Conservation (phyloP, 2,797 vertebrate genomes). For the Pseudotriccus pelzelni region DNA sequence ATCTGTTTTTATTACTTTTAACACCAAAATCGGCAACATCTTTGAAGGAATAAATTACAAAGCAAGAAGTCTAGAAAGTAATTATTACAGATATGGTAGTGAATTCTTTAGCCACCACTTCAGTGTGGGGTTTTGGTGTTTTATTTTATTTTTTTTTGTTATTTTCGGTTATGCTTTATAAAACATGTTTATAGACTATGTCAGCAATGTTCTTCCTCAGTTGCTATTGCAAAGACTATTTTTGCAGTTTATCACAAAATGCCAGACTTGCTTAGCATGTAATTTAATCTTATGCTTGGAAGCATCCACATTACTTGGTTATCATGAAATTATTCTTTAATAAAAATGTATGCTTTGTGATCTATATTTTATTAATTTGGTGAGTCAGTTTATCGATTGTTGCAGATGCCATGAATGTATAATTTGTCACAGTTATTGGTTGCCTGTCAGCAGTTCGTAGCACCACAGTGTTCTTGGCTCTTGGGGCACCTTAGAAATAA, state of each 20-base stretch:
- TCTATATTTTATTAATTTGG: constrained; percentile 75
- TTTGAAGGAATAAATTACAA: constrained; percentile 22
- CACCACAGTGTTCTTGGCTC: not conserved
- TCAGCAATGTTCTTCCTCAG: constrained; percentile 51
- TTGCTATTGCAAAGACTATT: constrained; percentile 47
- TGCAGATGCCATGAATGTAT: constrained; percentile 45
- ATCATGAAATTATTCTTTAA: constrained; percentile 73
- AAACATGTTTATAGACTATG: constrained; percentile 51
- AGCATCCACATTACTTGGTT: constrained; percentile 70
- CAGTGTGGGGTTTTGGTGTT: not conserved
- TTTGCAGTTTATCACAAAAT: constrained; percentile 73
- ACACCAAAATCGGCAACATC: not conserved
- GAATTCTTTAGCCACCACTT: not conserved
- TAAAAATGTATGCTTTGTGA: constrained; percentile 69
- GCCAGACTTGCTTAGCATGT: constrained; percentile 75
- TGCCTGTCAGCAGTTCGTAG: constrained; percentile 10
- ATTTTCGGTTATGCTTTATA: not conserved
- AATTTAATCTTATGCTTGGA: constrained; percentile 78
- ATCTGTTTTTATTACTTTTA: constrained; percentile 9
- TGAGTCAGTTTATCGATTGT: constrained; percentile 64
- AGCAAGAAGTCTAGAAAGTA: not conserved
- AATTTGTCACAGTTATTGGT: constrained; percentile 66
- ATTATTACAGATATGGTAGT: not conserved
- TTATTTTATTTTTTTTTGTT: not conserved
- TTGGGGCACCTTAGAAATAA: constrained; percentile 26